Evolutionary conservation across 37 sponge, comb jelly and placozoan genomes (phyloP).

Genomic region (Mnemiopsis leidyi): DNA sequence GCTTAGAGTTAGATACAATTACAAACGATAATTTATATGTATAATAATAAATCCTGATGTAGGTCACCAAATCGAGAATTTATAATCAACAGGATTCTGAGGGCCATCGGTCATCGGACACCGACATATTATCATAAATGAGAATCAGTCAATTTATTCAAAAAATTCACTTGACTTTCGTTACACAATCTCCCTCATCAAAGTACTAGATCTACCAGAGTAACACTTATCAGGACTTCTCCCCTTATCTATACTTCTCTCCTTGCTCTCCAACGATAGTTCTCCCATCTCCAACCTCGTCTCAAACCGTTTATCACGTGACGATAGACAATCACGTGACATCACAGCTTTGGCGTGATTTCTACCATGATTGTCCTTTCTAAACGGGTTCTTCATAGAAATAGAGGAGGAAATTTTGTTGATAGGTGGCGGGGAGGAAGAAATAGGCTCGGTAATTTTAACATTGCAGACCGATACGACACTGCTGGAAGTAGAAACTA

Average conservation of each 20-base stretch:
- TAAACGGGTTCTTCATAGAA: constrained; percentile 6
- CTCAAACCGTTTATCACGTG: constrained; percentile 14
- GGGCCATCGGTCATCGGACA: too few species aligned
- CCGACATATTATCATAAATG: too few species aligned
- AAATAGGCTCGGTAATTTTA: background rate
- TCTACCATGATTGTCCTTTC: background rate
- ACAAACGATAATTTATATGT: too few species aligned
- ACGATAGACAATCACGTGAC: background rate
- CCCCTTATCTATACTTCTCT: background rate
- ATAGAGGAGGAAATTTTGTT: constrained; percentile 26
- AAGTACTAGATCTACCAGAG: too few species aligned
- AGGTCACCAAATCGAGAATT: too few species aligned
- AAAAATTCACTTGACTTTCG: too few species aligned
- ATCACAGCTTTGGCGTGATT: background rate
- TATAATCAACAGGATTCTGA: too few species aligned
- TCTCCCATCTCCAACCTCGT: constrained; percentile 23
- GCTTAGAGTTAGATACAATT: too few species aligned
- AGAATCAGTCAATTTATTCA: too few species aligned
- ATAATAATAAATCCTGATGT: too few species aligned
- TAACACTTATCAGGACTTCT: too few species aligned
- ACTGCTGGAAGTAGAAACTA: background rate
- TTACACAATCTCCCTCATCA: too few species aligned
- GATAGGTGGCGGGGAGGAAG: background rate
- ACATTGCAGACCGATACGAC: background rate
- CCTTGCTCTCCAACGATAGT: background rate